phyloP scores from a whole-genome alignment of 2,113 vertebrate species.

The Phainopepla nitens region DNA sequence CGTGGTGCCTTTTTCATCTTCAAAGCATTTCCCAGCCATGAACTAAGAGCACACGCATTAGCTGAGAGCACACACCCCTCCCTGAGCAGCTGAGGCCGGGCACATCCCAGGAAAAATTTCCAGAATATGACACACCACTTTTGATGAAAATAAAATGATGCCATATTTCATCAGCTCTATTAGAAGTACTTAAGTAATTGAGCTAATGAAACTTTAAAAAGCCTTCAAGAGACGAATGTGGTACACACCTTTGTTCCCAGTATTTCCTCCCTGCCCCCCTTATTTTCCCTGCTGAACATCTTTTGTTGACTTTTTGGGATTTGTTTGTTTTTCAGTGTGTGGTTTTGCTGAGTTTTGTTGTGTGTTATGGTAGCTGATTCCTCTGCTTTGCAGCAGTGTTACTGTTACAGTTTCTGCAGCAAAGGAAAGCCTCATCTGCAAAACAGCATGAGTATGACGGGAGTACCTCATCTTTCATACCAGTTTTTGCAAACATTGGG shows the following conservation, averaged over 20 bases:
- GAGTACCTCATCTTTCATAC: neutral
- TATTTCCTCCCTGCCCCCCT: neutral
- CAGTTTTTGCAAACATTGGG: neutral
- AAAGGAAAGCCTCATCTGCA: neutral
- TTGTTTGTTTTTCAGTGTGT: neutral
- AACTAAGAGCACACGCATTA: slow-evolving; percentile 11
- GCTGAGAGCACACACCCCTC: neutral
- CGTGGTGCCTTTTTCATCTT: slow-evolving; percentile 9
- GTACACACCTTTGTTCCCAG: neutral
- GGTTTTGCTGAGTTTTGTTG: neutral
- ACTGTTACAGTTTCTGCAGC: neutral
- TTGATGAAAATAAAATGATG: slow-evolving; percentile 31
- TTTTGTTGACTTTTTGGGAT: neutral
- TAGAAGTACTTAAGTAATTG: slow-evolving; percentile 49
- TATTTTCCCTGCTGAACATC: neutral
- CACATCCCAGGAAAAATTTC: slow-evolving; percentile 7
- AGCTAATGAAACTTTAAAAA: slow-evolving; percentile 20
- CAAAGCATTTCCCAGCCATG: slow-evolving; percentile 48
- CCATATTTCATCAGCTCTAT: slow-evolving; percentile 31
- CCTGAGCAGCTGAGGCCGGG: neutral
- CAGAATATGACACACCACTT: slow-evolving; percentile 38
- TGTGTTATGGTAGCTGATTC: neutral
- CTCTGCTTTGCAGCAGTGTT: neutral
- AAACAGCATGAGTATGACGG: neutral
- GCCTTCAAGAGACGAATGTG: neutral